Conservation (phyloP, 2,888 invertebrate genomes). For the Rhaphigaster nebulosa region DNA sequence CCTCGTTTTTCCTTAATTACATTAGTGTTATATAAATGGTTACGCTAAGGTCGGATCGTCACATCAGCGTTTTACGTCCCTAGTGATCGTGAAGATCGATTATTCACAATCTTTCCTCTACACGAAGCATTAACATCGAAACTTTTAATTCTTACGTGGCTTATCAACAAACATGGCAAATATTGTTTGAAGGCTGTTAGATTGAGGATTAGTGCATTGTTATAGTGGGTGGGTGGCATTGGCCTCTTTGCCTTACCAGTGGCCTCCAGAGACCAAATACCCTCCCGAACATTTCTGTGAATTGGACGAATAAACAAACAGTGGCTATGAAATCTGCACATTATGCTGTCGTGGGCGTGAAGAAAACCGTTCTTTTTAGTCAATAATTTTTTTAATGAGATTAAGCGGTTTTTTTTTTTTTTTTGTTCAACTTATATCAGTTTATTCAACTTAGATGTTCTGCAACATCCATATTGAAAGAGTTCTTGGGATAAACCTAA, state of each 20-base stretch:
- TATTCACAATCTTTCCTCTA: not conserved
- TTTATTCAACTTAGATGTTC: not conserved
- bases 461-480: not conserved
- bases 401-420: not conserved
- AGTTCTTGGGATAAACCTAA: not conserved
- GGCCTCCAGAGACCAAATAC: not conserved
- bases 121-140: not conserved
- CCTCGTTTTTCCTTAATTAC: not conserved
- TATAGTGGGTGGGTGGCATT: constrained; percentile 4
- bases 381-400: not conserved
- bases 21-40: not conserved
- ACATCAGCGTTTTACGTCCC: not conserved
- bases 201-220: not conserved
- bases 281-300: not conserved
- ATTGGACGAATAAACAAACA: constrained; percentile 5
- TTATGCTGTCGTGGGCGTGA: not conserved
- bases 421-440: no score
- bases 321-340: not conserved
- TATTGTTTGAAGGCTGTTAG: not conserved
- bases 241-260: not conserved
- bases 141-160: not conserved
- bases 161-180: not conserved
- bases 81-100: not conserved
- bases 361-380: not conserved
- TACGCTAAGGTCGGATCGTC: not conserved